A percentile compares a stretch with the other conserved stretches of the same genome.
Conservation (phyloP, 2,113 vertebrate species). For the Motacilla alba region DNA sequence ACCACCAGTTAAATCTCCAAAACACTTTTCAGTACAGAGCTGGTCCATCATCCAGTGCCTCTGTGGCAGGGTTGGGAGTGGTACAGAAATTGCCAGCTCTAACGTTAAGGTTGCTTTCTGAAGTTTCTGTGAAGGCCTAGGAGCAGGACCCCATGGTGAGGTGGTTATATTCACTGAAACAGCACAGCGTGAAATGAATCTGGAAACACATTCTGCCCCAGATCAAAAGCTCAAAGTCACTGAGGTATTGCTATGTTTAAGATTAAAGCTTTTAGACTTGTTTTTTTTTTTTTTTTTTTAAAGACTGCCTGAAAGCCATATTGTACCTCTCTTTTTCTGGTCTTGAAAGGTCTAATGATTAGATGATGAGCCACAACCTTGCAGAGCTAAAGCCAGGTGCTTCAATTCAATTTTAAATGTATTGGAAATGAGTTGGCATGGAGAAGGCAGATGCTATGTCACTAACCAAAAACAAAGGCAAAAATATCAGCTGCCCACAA, state of each 20-base stretch:
- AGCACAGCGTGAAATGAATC: constrained; percentile 55
- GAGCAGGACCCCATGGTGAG: background rate
- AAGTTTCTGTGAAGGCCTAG: background rate
- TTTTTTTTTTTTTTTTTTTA: background rate
- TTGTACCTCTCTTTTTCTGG: constrained; percentile 9
- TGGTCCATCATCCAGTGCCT: background rate
- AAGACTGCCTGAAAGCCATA: constrained; percentile 27
- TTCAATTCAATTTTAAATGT: background rate
- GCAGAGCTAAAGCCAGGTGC: constrained; percentile 8
- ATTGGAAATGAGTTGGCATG: constrained; percentile 34
- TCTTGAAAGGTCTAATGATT: constrained; percentile 25
- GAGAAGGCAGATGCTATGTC: constrained; percentile 30
- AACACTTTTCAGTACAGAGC: background rate
- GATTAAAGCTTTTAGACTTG: constrained; percentile 28
- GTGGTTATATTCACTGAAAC: constrained; percentile 38
- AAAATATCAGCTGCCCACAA: background rate
- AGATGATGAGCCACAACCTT: background rate
- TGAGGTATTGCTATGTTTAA: constrained; percentile 26
- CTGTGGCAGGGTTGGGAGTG: rapidly evolving
- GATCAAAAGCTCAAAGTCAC: constrained; percentile 53
- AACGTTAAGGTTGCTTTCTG: background rate
- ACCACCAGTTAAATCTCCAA: background rate
- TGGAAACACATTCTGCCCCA: constrained; percentile 43
- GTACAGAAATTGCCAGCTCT: background rate
- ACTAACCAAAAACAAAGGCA: constrained; percentile 38